These are phyloP conservation scores for Argopecten irradians DNA, from an alignment of 1,140 invertebrate species.

Conservation along the genomic window DNA sequence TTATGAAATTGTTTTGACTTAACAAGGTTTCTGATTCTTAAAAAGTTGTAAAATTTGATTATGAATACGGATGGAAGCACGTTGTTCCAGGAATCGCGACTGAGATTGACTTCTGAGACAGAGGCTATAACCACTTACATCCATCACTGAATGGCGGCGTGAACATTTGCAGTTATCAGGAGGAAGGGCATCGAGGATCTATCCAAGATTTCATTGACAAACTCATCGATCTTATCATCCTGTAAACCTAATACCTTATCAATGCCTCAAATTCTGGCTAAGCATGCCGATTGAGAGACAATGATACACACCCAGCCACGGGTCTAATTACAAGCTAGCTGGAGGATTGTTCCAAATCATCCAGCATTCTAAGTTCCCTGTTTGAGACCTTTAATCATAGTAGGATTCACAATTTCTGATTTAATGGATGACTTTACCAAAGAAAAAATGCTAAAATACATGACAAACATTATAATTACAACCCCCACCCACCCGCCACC, in stretches of 20 bases:
- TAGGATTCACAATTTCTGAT: neutral
- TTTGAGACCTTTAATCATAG: neutral
- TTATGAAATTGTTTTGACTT: neutral
- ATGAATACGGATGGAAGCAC: neutral
- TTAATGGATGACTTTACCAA: neutral
- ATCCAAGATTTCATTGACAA: constrained; percentile 9
- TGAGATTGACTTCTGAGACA: neutral
- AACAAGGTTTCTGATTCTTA: neutral
- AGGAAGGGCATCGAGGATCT: neutral
- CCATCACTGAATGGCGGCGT: neutral
- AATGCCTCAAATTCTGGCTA: neutral
- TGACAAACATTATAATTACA: neutral
- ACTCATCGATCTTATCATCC: neutral
- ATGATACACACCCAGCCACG: neutral
- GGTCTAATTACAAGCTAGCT: neutral
- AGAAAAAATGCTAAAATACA: neutral
- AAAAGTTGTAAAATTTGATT: constrained; percentile 8
- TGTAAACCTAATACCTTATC: neutral
- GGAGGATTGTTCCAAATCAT: neutral
- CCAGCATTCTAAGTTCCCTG: neutral
- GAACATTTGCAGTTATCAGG: neutral
- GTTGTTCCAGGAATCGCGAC: neutral
- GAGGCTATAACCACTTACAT: neutral
- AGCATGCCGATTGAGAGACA: neutral
- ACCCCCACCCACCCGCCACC: no score